A percentile compares a stretch with the other conserved stretches of the same genome.
Evolutionary conservation across 1,140 invertebrate genomes (phyloP).

Genomic region (Papilio dardanus): DNA sequence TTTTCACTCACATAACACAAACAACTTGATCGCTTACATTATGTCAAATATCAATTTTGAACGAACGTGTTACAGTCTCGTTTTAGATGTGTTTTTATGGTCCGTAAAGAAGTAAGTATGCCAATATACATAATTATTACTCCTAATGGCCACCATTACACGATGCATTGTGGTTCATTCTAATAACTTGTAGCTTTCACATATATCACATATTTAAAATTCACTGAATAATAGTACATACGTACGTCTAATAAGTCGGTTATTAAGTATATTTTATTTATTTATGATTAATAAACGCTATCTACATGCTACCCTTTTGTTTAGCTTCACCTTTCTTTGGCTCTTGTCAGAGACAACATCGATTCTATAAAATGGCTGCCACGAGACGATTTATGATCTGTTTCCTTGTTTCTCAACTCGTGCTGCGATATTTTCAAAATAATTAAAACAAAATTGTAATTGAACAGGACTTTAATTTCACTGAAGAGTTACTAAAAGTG

Average conservation of each 20-base stretch:
- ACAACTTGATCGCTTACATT: conserved; percentile 63
- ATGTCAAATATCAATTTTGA: conserved; percentile 53
- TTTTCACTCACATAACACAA: conserved; percentile 65
- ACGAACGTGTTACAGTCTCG: conserved; percentile 53
- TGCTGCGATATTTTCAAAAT: conserved; percentile 33
- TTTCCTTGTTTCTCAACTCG: conserved; percentile 50
- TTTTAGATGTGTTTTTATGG: conserved; percentile 64
- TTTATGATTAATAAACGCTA: conserved; percentile 75
- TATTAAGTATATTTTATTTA: conserved; percentile 65
- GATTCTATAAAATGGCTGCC: conserved; percentile 80
- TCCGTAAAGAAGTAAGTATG: conserved; percentile 76
- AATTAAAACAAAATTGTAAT: not conserved
- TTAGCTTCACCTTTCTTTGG: conserved; percentile 82
- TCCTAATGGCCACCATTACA: conserved; percentile 82
- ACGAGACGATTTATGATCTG: conserved; percentile 60
- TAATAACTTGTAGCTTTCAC: conserved; percentile 59
- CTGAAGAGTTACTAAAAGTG: not conserved
- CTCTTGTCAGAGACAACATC: conserved; percentile 71
- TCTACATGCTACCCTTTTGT: conserved; percentile 81
- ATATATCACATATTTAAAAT: conserved; percentile 48
- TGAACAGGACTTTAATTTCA: not conserved
- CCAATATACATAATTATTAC: conserved; percentile 82
- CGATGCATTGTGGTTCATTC: conserved; percentile 78
- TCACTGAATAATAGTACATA: conserved; percentile 57
- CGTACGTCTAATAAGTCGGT: conserved; percentile 55